A percentile compares a stretch with the other conserved stretches of the same genome.
Conservation (phyloP, 1,140 invertebrate genomes). For the Drosophila watanabei region DNA sequence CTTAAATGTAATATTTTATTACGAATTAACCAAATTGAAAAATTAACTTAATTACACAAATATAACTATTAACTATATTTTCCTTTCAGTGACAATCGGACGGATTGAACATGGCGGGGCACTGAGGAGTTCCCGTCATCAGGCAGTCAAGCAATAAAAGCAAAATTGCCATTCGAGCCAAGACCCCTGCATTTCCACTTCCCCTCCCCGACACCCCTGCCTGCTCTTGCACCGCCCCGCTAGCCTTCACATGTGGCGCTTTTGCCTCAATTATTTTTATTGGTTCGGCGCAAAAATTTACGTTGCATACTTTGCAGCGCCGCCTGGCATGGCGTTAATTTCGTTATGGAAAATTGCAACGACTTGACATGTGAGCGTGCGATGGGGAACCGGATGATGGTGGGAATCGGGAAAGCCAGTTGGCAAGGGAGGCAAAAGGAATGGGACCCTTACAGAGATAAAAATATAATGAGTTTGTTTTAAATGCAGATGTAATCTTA, state of each 20-base stretch:
- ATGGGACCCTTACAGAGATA: neutral
- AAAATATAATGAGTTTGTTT: conserved; percentile 1
- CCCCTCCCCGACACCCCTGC: neutral
- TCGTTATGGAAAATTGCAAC: conserved; percentile 79
- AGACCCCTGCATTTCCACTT: conserved; percentile 15
- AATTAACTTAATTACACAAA: neutral
- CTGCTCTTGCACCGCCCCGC: neutral
- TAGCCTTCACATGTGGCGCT: conserved; percentile 28
- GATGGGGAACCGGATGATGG: conserved; percentile 14
- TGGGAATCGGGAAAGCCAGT: conserved; percentile 1
- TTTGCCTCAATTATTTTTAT: conserved; percentile 82
- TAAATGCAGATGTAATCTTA: no score
- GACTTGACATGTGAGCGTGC: conserved; percentile 60
- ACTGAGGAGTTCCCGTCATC: conserved; percentile 41
- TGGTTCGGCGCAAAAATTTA: conserved; percentile 78
- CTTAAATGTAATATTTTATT: neutral
- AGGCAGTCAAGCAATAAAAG: conserved; percentile 64
- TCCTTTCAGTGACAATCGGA: conserved; percentile 8
- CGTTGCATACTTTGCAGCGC: conserved; percentile 78
- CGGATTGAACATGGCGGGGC: conserved; percentile 27
- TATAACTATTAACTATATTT: neutral
- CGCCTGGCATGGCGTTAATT: conserved; percentile 71
- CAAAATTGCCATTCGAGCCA: conserved; percentile 70
- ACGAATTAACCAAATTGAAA: neutral
- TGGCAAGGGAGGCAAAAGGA: neutral